Percentiles rank a stretch among this genome's conserved stretches.
These are phyloP conservation scores for Menidia menidia DNA, from an alignment of 2,797 vertebrate genomes.

Conservation along the genomic window DNA sequence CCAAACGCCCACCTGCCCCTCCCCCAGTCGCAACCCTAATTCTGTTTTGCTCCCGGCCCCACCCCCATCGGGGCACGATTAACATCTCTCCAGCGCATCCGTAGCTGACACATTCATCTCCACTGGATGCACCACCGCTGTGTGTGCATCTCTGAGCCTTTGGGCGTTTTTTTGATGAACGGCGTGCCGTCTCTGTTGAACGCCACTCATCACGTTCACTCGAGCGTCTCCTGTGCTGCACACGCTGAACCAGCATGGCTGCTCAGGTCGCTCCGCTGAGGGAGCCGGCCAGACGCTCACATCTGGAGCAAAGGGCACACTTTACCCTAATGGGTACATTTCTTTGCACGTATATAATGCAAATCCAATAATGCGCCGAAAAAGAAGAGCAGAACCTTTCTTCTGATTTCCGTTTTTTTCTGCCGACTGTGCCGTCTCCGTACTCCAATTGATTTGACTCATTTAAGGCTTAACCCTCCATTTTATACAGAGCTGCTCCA, in stretches of 20 bases:
- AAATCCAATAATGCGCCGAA: slow-evolving; percentile 62
- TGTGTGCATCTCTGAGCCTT: background rate
- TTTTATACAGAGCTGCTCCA: too few species aligned
- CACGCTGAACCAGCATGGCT: background rate
- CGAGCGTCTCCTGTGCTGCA: background rate
- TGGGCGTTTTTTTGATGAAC: slow-evolving; percentile 6
- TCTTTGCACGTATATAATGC: slow-evolving; percentile 50
- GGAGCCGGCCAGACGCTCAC: background rate
- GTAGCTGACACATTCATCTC: slow-evolving; percentile 35
- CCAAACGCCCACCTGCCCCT: slow-evolving; percentile 32
- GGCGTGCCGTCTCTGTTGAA: background rate
- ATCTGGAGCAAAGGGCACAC: slow-evolving; percentile 17
- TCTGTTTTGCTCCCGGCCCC: background rate
- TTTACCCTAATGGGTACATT: slow-evolving; percentile 55
- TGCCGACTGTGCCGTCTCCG: slow-evolving; percentile 9
- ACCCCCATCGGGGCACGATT: slow-evolving; percentile 43
- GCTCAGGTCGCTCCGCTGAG: slow-evolving; percentile 10
- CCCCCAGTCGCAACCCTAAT: slow-evolving; percentile 27
- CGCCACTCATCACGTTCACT: slow-evolving; percentile 7
- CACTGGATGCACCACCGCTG: slow-evolving; percentile 1
- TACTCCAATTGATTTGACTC: slow-evolving; percentile 9
- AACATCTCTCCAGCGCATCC: slow-evolving; percentile 39
- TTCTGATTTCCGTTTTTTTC: slow-evolving; percentile 10
- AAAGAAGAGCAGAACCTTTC: slow-evolving; percentile 5
- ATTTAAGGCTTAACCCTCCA: too few species aligned